Conservation (phyloP, 2,888 invertebrate genomes). For the Altica lythri region DNA sequence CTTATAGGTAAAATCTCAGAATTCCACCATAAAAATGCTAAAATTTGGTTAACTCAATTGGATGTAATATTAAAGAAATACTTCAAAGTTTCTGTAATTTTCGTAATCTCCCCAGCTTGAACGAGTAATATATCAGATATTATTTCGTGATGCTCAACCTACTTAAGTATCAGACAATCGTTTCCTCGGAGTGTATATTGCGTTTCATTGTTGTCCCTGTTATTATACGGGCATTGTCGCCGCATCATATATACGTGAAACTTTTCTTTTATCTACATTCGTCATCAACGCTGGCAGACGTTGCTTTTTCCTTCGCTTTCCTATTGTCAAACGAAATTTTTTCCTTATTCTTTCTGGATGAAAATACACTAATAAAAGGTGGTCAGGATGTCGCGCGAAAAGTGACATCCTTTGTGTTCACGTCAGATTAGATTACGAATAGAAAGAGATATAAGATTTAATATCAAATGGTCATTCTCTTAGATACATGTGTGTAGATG, state of each 20-base stretch:
- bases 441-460: no score
- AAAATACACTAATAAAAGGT: conserved; percentile 21
- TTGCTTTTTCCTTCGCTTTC: conserved; percentile 22
- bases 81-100: conserved; percentile 18
- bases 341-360: conserved; percentile 12
- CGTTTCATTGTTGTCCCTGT: conserved; percentile 52
- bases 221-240: conserved; percentile 54
- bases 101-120: conserved; percentile 30
- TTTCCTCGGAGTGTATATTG: conserved; percentile 52
- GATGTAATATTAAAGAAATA: neutral
- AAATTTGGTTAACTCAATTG: neutral
- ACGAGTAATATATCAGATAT: conserved; percentile 41
- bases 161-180: conserved; percentile 53
- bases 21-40: no score
- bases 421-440: neutral
- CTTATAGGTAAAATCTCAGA: no score
- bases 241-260: conserved; percentile 54
- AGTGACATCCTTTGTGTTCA: conserved; percentile 4
- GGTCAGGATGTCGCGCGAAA: conserved; percentile 9
- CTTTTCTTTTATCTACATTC: conserved; percentile 54
- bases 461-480: no score
- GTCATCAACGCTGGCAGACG: conserved; percentile 42
- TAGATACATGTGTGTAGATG: no score
- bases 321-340: conserved; percentile 24
- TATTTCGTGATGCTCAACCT: conserved; percentile 47